phyloP scores from a whole-genome alignment of 2,888 invertebrate genomes.

The Dynastes maya region DNA sequence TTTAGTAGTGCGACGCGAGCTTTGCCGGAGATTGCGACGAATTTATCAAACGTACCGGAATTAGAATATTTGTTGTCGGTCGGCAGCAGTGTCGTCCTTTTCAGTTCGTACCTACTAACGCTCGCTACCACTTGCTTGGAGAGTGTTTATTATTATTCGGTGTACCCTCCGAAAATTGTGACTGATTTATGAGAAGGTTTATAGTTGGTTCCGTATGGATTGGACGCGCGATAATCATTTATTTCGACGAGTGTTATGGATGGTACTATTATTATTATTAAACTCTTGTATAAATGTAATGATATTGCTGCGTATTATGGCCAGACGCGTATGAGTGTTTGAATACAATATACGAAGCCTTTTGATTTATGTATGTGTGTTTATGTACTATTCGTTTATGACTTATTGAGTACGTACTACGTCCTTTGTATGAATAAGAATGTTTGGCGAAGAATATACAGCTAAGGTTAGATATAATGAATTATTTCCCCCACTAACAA shows the following conservation, averaged over 20 bases:
- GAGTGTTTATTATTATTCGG: constrained; percentile 26
- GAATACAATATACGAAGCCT: too few species aligned
- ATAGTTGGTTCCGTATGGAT: not conserved
- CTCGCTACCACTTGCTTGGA: constrained; percentile 2
- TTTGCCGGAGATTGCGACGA: constrained; percentile 52
- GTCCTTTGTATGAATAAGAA: too few species aligned
- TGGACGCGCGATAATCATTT: constrained; percentile 4
- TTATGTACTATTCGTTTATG: too few species aligned
- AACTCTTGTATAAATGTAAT: constrained; percentile 1
- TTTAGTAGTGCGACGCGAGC: constrained; percentile 55
- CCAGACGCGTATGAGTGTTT: too few species aligned
- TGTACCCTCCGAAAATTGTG: not conserved
- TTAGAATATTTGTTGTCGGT: constrained; percentile 41
- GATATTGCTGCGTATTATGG: not conserved
- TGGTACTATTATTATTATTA: not conserved
- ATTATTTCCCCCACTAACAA: too few species aligned
- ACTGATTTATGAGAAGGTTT: constrained; percentile 14
- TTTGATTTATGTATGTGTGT: too few species aligned
- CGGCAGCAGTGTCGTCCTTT: constrained; percentile 19
- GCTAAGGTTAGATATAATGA: too few species aligned
- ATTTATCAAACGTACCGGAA: constrained; percentile 50
- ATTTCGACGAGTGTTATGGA: constrained; percentile 2
- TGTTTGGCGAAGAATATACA: too few species aligned
- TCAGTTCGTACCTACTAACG: constrained; percentile 15
- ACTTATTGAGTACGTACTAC: too few species aligned